Conservation (phyloP, 2,888 invertebrate species). For the Labia minor region DNA sequence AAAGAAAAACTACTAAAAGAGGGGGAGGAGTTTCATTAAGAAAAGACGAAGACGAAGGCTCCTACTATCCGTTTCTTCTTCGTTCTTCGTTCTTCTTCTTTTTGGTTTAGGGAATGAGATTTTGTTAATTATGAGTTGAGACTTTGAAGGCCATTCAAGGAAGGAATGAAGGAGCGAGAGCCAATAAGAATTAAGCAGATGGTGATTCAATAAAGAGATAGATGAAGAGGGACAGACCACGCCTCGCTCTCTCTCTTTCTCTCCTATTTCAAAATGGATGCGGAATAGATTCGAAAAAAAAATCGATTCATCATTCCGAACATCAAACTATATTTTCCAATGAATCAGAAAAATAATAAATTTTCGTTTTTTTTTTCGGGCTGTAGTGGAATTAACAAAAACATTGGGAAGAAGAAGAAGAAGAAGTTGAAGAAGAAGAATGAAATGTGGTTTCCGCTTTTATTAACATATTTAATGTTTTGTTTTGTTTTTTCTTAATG, state of each 20-base stretch:
- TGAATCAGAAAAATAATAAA: conserved; percentile 8
- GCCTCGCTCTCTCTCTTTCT: not conserved
- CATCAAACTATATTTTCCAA: not conserved
- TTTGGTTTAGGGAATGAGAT: conserved; percentile 13
- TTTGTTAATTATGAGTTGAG: conserved; percentile 7
- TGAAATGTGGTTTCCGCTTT: too few relatives aligned
- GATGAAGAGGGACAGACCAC: not conserved
- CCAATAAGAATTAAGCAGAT: conserved; percentile 13
- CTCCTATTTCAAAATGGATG: not conserved
- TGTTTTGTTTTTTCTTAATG: too few relatives aligned
- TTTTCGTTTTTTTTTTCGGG: not conserved
- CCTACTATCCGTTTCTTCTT: not conserved
- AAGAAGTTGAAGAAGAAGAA: too few relatives aligned
- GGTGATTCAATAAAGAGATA: conserved; percentile 13
- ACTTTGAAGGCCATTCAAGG: conserved; percentile 13
- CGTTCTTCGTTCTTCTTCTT: not conserved
- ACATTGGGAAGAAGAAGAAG: too few relatives aligned
- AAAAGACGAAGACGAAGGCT: conserved; percentile 7
- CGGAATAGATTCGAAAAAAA: conserved; percentile 3
- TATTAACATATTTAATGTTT: too few relatives aligned
- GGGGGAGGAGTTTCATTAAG: conserved; percentile 13
- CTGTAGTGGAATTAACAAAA: too few relatives aligned
- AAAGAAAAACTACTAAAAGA: conserved; percentile 13
- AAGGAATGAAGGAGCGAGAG: conserved; percentile 7
- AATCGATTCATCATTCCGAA: not conserved